These are phyloP conservation scores for Micromussa lordhowensis DNA, from an alignment of 92 coral and sea anemone genomes.

Conservation along the genomic window DNA sequence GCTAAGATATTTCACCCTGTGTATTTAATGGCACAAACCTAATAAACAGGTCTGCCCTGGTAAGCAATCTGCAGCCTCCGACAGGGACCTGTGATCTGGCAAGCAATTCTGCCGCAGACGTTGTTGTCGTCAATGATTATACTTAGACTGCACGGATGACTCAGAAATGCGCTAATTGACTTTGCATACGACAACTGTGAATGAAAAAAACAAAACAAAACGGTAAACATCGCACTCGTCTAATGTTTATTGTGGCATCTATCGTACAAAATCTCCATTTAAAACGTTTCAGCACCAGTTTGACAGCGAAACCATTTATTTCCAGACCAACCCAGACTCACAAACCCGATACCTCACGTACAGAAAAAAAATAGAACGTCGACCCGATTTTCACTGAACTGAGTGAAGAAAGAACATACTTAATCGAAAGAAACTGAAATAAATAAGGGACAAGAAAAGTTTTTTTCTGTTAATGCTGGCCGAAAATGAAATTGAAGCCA, in stretches of 20 bases:
- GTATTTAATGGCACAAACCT: background rate
- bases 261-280: too few relatives aligned
- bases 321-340: too few relatives aligned
- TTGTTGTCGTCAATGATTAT: background rate
- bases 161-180: background rate
- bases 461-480: background rate
- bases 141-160: background rate
- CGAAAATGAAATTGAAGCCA: background rate
- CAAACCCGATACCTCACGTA: too few relatives aligned
- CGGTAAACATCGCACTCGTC: too few relatives aligned
- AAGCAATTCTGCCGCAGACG: background rate
- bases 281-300: too few relatives aligned
- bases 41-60: background rate
- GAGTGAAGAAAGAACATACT: background rate
- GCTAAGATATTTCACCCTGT: background rate
- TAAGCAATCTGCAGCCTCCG: background rate
- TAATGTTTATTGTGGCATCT: too few relatives aligned
- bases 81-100: background rate
- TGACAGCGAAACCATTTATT: too few relatives aligned
- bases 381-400: background rate
- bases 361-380: too few relatives aligned
- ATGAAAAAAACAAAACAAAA: too few relatives aligned
- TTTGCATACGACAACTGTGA: background rate
- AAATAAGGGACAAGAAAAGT: background rate
- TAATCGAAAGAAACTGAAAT: too few relatives aligned